Percentiles rank a stretch among this genome's conserved stretches.
phyloP scores from a whole-genome alignment of 2,888 invertebrate species.

The Apodemia zela region DNA sequence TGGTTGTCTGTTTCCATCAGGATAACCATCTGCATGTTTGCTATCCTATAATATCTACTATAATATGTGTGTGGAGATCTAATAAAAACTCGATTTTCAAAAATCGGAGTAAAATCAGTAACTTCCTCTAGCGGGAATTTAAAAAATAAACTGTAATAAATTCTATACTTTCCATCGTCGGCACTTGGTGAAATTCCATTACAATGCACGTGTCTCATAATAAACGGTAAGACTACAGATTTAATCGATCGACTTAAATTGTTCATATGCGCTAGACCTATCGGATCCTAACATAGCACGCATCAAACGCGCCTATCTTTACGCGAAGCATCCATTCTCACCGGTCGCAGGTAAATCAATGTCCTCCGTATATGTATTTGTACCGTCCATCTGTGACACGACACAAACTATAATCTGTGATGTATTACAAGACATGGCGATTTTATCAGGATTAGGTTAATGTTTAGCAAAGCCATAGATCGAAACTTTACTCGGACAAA shows the following conservation, averaged over 20 bases:
- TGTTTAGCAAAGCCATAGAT: background rate
- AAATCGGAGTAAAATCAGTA: too few relatives aligned
- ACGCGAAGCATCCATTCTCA: slow-evolving; percentile 46
- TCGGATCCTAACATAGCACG: slow-evolving; percentile 26
- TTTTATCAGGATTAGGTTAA: slow-evolving; percentile 2
- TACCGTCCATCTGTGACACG: slow-evolving; percentile 43
- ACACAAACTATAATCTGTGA: slow-evolving; percentile 18
- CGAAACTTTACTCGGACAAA: background rate
- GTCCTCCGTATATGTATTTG: slow-evolving; percentile 59
- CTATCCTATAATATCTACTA: too few relatives aligned
- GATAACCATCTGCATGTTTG: too few relatives aligned
- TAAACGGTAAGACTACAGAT: background rate
- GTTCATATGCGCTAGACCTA: slow-evolving; percentile 3
- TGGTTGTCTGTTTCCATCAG: too few relatives aligned
- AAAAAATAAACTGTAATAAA: too few relatives aligned
- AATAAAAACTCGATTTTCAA: too few relatives aligned
- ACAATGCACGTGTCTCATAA: too few relatives aligned
- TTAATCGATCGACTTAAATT: background rate
- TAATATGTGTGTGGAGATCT: too few relatives aligned
- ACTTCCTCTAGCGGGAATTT: too few relatives aligned
- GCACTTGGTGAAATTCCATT: too few relatives aligned
- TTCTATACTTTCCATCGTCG: too few relatives aligned
- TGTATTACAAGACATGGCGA: slow-evolving; percentile 16
- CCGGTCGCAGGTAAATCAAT: slow-evolving; percentile 59
- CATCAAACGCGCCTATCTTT: slow-evolving; percentile 38